phyloP scores from a whole-genome alignment of 2,113 vertebrate genomes.

The Paraplagusia blochii region DNA sequence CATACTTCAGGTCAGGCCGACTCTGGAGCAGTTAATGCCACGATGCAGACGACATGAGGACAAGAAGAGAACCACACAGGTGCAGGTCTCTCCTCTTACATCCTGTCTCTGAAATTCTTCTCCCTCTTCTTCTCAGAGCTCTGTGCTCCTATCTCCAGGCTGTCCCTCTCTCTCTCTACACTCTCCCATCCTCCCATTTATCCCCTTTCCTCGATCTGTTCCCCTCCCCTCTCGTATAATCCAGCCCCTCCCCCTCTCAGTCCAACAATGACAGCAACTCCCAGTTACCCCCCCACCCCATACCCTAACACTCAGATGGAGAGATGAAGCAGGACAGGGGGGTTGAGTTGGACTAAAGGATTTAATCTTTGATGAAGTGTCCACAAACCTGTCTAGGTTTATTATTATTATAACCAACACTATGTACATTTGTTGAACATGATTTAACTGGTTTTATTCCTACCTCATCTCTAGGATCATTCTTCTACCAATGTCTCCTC shows the following conservation, averaged over 20 bases:
- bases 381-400: no score
- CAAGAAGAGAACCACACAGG: constrained; percentile 6
- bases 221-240: constrained; percentile 49
- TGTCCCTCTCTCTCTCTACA: constrained; percentile 55
- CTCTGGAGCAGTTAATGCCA: background rate
- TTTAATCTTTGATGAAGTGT: background rate
- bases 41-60: no score
- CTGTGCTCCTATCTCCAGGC: constrained; percentile 25
- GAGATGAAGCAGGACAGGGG: constrained; percentile 25
- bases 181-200: constrained; percentile 49
- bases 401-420: no score
- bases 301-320: constrained; percentile 31
- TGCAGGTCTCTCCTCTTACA: constrained; percentile 47
- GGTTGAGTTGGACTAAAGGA: constrained; percentile 15
- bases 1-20: constrained; percentile 20
- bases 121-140: constrained; percentile 44
- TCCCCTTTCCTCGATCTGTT: constrained; percentile 31
- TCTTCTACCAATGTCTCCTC: no score
- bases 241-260: constrained; percentile 55
- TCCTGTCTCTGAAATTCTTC: constrained; percentile 46
- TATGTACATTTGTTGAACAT: no score
- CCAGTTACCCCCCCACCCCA: constrained; percentile 54
- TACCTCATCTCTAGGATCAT: no score
- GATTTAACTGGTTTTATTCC: no score
- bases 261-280: constrained; percentile 57